Conservation (phyloP, 2,797 vertebrate genomes). For the Liasis olivaceus region DNA sequence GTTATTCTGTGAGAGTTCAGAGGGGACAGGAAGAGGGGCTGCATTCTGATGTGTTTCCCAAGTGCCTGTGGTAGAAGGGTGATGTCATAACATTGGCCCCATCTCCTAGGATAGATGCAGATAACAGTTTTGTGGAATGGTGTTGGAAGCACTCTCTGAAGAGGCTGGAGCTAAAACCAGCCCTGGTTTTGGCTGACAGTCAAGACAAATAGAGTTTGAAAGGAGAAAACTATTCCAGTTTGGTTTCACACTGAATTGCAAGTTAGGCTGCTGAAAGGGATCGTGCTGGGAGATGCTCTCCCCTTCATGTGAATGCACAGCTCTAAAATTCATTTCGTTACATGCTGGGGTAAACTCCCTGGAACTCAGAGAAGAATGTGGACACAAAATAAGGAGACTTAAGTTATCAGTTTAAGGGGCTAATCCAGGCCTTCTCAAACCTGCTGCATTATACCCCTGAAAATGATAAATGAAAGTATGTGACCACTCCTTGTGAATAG, state of each 20-base stretch:
- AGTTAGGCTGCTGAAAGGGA: constrained; percentile 29
- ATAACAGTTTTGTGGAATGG: constrained; percentile 19
- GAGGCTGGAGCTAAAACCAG: constrained; percentile 14
- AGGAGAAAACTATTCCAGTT: constrained; percentile 27
- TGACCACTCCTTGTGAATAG: neutral
- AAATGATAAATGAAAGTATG: neutral
- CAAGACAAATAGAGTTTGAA: constrained; percentile 60
- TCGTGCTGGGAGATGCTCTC: neutral
- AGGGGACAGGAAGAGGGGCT: neutral
- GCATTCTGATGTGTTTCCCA: neutral
- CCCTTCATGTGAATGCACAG: neutral
- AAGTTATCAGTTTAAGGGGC: neutral
- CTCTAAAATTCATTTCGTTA: neutral
- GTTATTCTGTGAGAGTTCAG: no score
- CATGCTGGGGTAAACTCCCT: neutral
- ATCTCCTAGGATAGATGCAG: constrained; percentile 29
- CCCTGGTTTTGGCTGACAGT: constrained; percentile 51
- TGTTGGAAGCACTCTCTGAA: constrained; percentile 10
- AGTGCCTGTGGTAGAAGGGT: neutral
- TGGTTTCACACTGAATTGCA: constrained; percentile 20
- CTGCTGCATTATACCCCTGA: neutral
- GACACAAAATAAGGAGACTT: neutral
- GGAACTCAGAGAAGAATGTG: neutral
- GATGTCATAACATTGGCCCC: constrained; percentile 11
- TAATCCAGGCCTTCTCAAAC: neutral